Conservation (phyloP, 2,888 invertebrate genomes). For the Melanargia galathea region DNA sequence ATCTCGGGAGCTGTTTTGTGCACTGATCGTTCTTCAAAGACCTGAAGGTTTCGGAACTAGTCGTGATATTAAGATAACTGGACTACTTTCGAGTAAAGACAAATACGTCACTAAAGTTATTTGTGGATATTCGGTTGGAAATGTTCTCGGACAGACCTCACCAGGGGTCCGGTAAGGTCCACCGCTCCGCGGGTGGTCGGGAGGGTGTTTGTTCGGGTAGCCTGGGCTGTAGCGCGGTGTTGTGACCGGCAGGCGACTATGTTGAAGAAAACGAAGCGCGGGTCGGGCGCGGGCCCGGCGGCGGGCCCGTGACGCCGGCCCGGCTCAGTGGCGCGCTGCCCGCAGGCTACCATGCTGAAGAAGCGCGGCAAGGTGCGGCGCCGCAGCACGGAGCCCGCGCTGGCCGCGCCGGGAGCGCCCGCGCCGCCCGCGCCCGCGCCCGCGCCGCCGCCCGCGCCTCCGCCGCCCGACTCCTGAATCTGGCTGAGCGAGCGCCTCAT, state of each 20-base stretch:
- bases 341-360: conserved; percentile 99
- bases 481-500: conserved; percentile 88
- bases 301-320: conserved; percentile 70
- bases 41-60: background rate
- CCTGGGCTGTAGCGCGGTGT: conserved; percentile 49
- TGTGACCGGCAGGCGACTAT: conserved; percentile 95
- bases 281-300: conserved; percentile 88
- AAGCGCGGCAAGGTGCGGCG: conserved; percentile 98
- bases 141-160: too few relatives aligned
- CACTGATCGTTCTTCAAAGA: background rate
- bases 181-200: conserved; percentile 38
- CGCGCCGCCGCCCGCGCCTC: conserved; percentile 59
- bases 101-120: too few relatives aligned
- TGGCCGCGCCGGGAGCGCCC: conserved; percentile 63
- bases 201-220: conserved; percentile 36
- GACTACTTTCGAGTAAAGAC: too few relatives aligned
- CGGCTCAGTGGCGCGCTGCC: conserved; percentile 66
- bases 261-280: conserved; percentile 99
- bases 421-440: conserved; percentile 57
- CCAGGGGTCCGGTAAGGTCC: conserved; percentile 3
- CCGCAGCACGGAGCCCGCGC: conserved; percentile 92
- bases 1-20: background rate
- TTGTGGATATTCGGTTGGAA: too few relatives aligned
- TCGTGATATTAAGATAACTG: background rate
- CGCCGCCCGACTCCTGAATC: conserved; percentile 84